phyloP scores from a whole-genome alignment of 2,888 invertebrate species.

The Drosophila gaucha region DNA sequence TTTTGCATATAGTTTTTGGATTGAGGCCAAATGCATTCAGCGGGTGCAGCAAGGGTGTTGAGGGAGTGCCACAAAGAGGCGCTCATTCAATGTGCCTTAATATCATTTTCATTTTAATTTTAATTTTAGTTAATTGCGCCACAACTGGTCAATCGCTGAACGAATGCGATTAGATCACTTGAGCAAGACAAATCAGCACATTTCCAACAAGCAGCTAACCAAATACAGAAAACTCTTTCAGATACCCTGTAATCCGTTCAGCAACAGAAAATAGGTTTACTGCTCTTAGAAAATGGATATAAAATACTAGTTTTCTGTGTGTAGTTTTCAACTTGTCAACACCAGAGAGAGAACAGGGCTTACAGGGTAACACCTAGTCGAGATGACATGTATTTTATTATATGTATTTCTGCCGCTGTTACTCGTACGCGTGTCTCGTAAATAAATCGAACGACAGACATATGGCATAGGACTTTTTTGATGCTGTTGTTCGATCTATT shows the following conservation, averaged over 20 bases:
- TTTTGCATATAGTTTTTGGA: conserved; percentile 72
- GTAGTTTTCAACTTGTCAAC: too few species aligned
- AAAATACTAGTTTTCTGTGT: too few species aligned
- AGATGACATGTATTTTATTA: too few species aligned
- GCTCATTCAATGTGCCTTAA: conserved; percentile 64
- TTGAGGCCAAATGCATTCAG: conserved; percentile 52
- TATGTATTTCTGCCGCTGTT: conserved; percentile 6
- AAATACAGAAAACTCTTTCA: conserved; percentile 20
- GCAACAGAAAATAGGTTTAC: too few species aligned
- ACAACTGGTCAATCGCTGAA: conserved; percentile 19
- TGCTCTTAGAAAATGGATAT: too few species aligned
- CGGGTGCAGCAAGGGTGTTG: background rate
- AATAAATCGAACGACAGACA: conserved; percentile 46
- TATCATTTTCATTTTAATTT: conserved; percentile 27
- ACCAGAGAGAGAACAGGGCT: too few species aligned
- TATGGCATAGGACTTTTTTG: conserved; percentile 33
- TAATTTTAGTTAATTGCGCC: conserved; percentile 66
- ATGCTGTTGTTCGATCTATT: conserved; percentile 63
- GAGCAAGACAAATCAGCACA: conserved; percentile 24
- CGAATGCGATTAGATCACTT: conserved; percentile 43
- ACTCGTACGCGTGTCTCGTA: conserved; percentile 32
- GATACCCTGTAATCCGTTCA: background rate
- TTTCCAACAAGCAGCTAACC: background rate
- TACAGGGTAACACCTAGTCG: background rate
- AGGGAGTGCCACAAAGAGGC: conserved; percentile 9